Evolutionary conservation across 2,888 invertebrate genomes (phyloP), one percentile per base, ranked within the genome.

Genomic region (Odontocerum albicorne): DNA sequence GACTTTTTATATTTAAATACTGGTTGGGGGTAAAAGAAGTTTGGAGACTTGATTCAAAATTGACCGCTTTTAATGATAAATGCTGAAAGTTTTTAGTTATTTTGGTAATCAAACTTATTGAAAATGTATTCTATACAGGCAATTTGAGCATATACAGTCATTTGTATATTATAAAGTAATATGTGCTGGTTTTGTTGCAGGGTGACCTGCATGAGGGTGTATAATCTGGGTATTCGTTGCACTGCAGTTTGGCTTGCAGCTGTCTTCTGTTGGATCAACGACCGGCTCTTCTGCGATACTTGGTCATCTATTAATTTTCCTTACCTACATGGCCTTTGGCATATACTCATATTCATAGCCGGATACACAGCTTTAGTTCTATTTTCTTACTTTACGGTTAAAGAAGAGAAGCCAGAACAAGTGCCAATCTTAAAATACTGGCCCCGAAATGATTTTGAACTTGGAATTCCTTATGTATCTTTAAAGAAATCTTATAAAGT

Each of bases 311-410:
- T 90, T 8, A 84, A 87, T 72, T 89, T 92, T 64, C 90, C 90
- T 0, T 91, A 91, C 71, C 78, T 92, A 65, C 91, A 92, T 68
- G 89, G 88, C 8, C 77, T 90, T 13, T 92, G 91, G 91, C 91
- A 92, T 68, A 73, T 92, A 10, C 82, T 90, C 47, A 89, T 90
- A 62, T 90, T 88, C 65, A 87, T 91, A 44, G 85, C 89, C 0
- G 83, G 87, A 22, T 91, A 90, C 64, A 87, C 88, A 3, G 84
- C 85, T 10, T 79, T 88, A 13, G 90, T 91, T 4, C 77, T 91
- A 0, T 88, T 87, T 66, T 89, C 90, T 0, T 92, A 89, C 68
- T 88, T 90, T 68, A 85, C 87, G 64, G 90, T 88, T 0, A 77
- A 80, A 49, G 84, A 86, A 43, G 88, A 90, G 65, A 76, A 80